Evolutionary conservation across 2,797 vertebrate species (phyloP), one percentile per base, ranked within the genome.

Genomic region (Dicrostonyx torquatus): DNA sequence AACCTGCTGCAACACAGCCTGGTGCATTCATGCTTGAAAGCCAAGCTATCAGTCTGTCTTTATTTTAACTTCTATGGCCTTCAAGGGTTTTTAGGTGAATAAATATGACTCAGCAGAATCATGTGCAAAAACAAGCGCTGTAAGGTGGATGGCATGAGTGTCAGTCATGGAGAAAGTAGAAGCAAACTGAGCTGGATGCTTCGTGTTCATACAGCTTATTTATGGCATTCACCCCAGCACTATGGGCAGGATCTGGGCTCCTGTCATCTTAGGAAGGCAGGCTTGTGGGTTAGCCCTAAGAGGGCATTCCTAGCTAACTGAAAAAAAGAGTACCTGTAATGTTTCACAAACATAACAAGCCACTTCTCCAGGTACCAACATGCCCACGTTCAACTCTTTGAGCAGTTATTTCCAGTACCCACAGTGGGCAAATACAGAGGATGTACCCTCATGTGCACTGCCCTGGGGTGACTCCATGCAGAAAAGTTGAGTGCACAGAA

Each of bases 21-120:
- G 3, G 29, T 85, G 96, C 85, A 48, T 62, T 97, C 95, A 97
- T 62, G 95, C 97, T 96, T 96, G 97, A 96, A 97, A 97, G 95
- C 95, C 94, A 73, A 94, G 94, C 82, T 92, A 94, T 97, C 95
- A 91, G 31, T 87, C 70, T 96, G 97, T 96, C 94, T 95, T 94
- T 91, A 94, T 97, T 82, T 78, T 91, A 96, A 97, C 88, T 93
- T 96, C 73, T 95, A 82, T 40, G 75, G 75, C 89, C 91, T 96
- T 95, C 24, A 20, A 93, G 88, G 80, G 93, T 53, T 95, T 95
- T 96, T 94, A 94, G 90, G 75, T 94, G 68, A 92, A 96, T 97
- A 93, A 97, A 95, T 62, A 88, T 94, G 91, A 97, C 90, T 95
- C 93, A 94, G 96, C 91, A 96, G 92, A 97, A 94, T 87, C 91